Percentiles rank a stretch among this genome's conserved stretches.
These are phyloP conservation scores for Meloe dianella DNA, from an alignment of 2,888 invertebrate species.

Conservation along the genomic window DNA sequence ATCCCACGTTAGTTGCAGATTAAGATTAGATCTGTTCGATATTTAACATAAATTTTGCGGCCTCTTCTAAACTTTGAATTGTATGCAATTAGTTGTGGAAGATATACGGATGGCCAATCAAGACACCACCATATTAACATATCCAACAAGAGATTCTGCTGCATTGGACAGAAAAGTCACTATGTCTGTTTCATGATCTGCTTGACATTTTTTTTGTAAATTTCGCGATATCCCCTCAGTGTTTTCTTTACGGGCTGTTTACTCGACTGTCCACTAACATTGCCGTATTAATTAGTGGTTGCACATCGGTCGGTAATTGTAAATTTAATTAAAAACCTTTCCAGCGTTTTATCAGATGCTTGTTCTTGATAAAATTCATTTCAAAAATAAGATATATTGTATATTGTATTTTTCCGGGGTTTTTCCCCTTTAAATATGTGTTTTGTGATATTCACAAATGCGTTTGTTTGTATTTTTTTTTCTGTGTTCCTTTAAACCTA, in stretches of 20 bases:
- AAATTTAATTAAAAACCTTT: conserved; percentile 58
- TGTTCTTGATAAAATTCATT: conserved; percentile 30
- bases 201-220: conserved; percentile 21
- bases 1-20: conserved; percentile 45
- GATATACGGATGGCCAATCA: conserved; percentile 47
- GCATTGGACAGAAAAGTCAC: conserved; percentile 10
- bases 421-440: not conserved
- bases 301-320: conserved; percentile 58
- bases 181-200: conserved; percentile 6
- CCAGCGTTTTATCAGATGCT: conserved; percentile 52
- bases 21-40: conserved; percentile 50
- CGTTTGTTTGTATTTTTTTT: not conserved
- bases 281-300: conserved; percentile 58
- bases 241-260: conserved; percentile 21
- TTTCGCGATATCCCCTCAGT: conserved; percentile 32
- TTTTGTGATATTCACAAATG: not conserved
- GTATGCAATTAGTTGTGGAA: conserved; percentile 53
- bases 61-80: conserved; percentile 45
- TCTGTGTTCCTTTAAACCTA: not conserved
- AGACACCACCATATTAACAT: conserved; percentile 54
- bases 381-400: not conserved
- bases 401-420: not conserved
- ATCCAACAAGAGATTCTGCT: conserved; percentile 42
- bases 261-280: conserved; percentile 31
- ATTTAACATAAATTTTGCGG: conserved; percentile 46